Base-by-base conservation (phyloP, 2,888 invertebrate genomes). In the Eremobia ochroleuca region DNA sequence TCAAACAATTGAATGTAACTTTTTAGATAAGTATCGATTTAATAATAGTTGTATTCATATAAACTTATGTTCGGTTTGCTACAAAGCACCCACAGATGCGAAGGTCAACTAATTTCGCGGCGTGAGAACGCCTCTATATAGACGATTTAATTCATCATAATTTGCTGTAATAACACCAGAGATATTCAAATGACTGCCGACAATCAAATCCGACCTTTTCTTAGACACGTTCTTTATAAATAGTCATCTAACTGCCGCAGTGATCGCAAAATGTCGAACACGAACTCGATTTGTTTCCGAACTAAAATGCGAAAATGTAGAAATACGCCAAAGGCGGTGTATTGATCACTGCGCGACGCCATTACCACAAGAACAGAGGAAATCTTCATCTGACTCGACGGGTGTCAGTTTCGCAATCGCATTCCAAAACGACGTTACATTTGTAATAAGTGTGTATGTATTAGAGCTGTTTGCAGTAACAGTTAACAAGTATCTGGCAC, bases 161-260 rank as follows among this genome's bases (percentile, higher is more conserved):
- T 97, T 96, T 95, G 93, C 93, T 93, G 92, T 96, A 96, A 96
- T 96, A 95, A 95, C 95, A 94, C 93, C 90, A 94, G 93, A 94
- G 92, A 95, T 96, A 96, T 96, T 96, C 94, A 96, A 96, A 96
- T 96, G 94, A 95, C 95, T 95, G 94, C 93, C 94, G 92, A 95
- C 95, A 96, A 97, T 96, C 96, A 96, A 95, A 96, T 96, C 91
- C 96, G 96, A 97, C 97, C 96, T 97, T 97, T 96, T 94, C 94
- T 93, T 91, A 96, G 95, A 96, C 96, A 96, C 96, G 96, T 96
- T 96, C 94, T 95, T 96, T 96, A 96, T 96, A 96, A 95, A 96
- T 95, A 96, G 96, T 96, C 95, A 94, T 96, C 95, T 95, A 94
- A 95, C 94, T 94, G 94, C 94, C 88, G 88, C 94, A 92, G 94